Percentiles rank a stretch among this genome's conserved stretches.
Evolutionary conservation across 1,140 invertebrate species (phyloP).

Genomic region (Pseudomyrmex sp.): DNA sequence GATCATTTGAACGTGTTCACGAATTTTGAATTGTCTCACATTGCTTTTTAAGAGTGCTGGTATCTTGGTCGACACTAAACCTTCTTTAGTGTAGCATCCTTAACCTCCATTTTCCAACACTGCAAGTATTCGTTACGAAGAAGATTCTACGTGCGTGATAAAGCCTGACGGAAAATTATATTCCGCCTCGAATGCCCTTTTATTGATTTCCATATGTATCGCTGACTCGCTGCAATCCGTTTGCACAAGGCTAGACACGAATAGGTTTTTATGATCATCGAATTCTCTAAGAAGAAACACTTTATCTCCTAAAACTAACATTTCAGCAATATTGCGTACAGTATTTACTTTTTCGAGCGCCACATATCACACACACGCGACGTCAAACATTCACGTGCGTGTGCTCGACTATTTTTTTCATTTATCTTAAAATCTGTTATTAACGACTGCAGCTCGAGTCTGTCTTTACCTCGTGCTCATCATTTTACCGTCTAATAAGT

Average conservation of each 20-base stretch:
- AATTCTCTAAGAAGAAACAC: not conserved
- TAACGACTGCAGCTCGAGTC: not conserved
- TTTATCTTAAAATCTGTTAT: conserved; percentile 28
- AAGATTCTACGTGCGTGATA: conserved; percentile 28
- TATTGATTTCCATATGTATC: conserved; percentile 42
- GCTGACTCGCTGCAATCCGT: conserved; percentile 5
- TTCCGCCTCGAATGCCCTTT: conserved; percentile 13
- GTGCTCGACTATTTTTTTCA: not conserved
- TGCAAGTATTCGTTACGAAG: conserved; percentile 12
- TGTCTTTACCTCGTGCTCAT: not conserved
- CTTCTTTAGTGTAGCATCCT: not conserved
- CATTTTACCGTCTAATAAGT: conserved; percentile 18
- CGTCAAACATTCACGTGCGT: no score
- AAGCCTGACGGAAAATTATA: conserved; percentile 44
- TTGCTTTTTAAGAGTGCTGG: no score
- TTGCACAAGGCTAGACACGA: not conserved
- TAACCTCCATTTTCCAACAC: conserved; percentile 27
- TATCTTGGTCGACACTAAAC: conserved; percentile 12
- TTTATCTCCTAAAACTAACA: not conserved
- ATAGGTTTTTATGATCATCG: conserved; percentile 16
- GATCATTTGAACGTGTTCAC: no score
- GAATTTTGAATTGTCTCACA: no score
- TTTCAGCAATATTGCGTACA: not conserved
- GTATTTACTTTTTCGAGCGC: not conserved
- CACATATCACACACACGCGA: no score